Evolutionary conservation across 2,888 invertebrate genomes (phyloP).

Genomic region (Panzeria rudis): DNA sequence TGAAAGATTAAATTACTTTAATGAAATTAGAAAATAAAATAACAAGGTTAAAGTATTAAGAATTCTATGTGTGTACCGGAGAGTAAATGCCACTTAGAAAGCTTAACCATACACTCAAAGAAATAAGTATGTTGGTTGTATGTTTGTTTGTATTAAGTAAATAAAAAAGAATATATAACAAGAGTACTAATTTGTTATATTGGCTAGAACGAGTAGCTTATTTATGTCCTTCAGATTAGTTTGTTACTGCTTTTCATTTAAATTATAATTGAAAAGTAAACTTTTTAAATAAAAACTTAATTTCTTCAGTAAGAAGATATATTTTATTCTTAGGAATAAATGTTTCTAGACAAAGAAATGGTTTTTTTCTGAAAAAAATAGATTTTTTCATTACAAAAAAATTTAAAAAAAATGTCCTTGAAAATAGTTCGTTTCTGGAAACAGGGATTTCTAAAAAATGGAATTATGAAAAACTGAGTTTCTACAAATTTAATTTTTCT

Average conservation of each 20-base stretch:
- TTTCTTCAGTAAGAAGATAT: no score
- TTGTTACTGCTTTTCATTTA: not conserved
- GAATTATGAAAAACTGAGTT: no score
- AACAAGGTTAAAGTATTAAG: slow-evolving; percentile 63
- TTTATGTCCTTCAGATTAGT: not conserved
- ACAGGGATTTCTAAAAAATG: no score
- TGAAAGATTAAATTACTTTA: slow-evolving; percentile 57
- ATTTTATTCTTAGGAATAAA: no score
- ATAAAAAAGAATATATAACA: not conserved
- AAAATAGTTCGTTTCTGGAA: no score
- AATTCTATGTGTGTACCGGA: slow-evolving; percentile 10
- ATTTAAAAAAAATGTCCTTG: no score
- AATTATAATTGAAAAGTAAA: no score
- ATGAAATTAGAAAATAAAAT: slow-evolving; percentile 56
- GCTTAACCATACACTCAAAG: slow-evolving; percentile 40
- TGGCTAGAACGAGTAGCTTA: not conserved
- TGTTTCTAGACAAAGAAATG: no score
- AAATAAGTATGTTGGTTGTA: slow-evolving; percentile 13
- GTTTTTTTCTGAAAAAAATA: no score
- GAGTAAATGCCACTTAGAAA: slow-evolving; percentile 34
- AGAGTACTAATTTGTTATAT: not conserved
- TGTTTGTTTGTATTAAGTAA: not conserved
- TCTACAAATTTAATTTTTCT: no score
- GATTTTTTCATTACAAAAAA: no score
- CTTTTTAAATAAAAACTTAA: no score